Percentiles rank a stretch among this genome's conserved stretches.
These are phyloP conservation scores for Bombus sylvicola DNA, from an alignment of 1,140 invertebrate species.

Conservation along the genomic window DNA sequence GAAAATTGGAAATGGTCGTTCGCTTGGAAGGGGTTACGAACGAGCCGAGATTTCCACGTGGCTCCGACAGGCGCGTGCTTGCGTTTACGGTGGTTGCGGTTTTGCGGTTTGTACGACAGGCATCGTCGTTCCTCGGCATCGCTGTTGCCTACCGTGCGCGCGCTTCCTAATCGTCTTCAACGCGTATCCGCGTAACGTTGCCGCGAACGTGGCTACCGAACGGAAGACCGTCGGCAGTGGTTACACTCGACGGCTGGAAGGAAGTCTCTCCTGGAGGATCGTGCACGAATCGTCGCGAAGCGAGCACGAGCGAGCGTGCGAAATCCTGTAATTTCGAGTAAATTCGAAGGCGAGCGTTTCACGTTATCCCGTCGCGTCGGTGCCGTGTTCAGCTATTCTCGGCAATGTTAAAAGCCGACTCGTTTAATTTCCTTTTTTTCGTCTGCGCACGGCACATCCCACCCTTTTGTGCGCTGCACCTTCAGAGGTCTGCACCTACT, in stretches of 20 bases:
- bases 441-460: conserved; percentile 33
- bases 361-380: neutral
- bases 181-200: too few species aligned
- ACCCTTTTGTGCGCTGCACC: conserved; percentile 41
- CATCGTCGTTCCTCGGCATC: conserved; percentile 50
- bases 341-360: conserved; percentile 1
- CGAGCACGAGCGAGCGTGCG: neutral
- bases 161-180: conserved; percentile 24
- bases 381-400: conserved; percentile 31
- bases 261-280: too few species aligned
- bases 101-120: conserved; percentile 60
- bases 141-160: conserved; percentile 39
- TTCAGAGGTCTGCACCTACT: conserved; percentile 38
- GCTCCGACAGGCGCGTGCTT: conserved; percentile 58
- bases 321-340: conserved; percentile 12
- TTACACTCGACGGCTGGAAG: neutral
- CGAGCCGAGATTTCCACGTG: conserved; percentile 54
- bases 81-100: conserved; percentile 69
- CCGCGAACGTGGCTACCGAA: too few species aligned
- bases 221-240: accelerated
- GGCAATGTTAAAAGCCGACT: conserved; percentile 41
- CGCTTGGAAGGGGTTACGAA: neutral
- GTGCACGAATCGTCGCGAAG: neutral
- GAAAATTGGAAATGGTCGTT: neutral
- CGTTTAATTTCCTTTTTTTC: conserved; percentile 54